Evolutionary conservation across 2,113 vertebrate genomes (phyloP), one percentile per base, ranked within the genome.

Genomic region (Panthera uncia): DNA sequence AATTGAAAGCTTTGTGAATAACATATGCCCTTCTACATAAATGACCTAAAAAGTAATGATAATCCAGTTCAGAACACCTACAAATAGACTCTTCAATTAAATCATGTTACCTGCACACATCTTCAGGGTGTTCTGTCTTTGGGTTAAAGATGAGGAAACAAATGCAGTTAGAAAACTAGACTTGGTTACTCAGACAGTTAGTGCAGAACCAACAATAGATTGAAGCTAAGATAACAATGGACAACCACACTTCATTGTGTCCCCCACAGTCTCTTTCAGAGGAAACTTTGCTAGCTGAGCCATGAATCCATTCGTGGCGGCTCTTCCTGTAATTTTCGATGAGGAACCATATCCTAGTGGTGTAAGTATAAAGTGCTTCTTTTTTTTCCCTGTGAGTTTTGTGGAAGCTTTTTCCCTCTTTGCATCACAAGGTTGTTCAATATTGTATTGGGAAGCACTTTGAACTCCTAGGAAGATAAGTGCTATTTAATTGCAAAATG

Each of bases 401-500:
- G 27, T 80, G 65, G 78, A 84, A 85, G 33, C 7, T 50, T 97
- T 95, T 66, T 45, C 27, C 23, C 74, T 78, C 73, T 86, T 95
- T 90, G 50, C 50, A 83, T 89, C 48, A 76, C 63, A 94, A 89
- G 31, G 55, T 80, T 97, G 81, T 95, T 95, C 95, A 97, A 80
- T 96, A 95, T 50, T 94, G 85, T 91, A 94, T 92, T 66, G 81
- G 92, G 87, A 97, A 94, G 96, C 85, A 95, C 96, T 98, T 97
- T 98, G 98, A 97, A 95, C 93, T 97, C 87, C 81, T 95, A 93
- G 41, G 68, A 97, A 98, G 94, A 93, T 95, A 97, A 98, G 95
- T 96, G 95, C 81, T 84, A 86, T 96, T 98, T 98, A 98, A 98
- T 96, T 98, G 94, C 94, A 86, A 97, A 97, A 86, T 92, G 85